Conservation (phyloP, 2,797 vertebrate genomes). For the Heteromormyrus szaboi region DNA sequence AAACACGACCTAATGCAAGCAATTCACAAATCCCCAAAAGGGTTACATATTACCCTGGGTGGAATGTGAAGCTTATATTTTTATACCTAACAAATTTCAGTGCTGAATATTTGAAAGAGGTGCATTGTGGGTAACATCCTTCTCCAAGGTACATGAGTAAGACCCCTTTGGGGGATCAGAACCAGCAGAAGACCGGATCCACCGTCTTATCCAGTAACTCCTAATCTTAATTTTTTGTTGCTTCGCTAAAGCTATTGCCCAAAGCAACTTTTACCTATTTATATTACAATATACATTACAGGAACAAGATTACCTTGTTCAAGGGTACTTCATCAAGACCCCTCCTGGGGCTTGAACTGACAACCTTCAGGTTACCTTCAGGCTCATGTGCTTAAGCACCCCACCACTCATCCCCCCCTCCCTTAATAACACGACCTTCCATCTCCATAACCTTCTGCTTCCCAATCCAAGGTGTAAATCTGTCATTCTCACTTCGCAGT, state of each 20-base stretch:
- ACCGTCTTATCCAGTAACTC: neutral
- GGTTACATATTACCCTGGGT: neutral
- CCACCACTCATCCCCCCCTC: neutral
- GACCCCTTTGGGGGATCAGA: neutral
- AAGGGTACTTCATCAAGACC: neutral
- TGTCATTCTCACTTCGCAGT: neutral
- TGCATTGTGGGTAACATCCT: neutral
- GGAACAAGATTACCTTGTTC: neutral
- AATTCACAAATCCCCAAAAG: neutral
- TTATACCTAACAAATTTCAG: neutral
- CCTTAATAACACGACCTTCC: neutral
- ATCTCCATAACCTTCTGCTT: neutral
- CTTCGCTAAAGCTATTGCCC: neutral
- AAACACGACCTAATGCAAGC: neutral
- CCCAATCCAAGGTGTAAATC: neutral
- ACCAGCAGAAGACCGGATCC: neutral
- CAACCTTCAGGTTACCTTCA: neutral
- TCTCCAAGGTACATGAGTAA: neutral
- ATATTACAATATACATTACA: conserved; percentile 1
- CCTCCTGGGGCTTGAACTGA: neutral
- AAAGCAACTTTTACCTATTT: neutral
- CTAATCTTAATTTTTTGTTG: conserved; percentile 1
- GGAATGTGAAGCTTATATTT: neutral
- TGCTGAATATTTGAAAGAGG: neutral
- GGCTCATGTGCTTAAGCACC: neutral